A percentile compares a stretch with the other conserved stretches of the same genome.
Conservation (phyloP, 2,797 vertebrate genomes). For the Macropodus opercularis region DNA sequence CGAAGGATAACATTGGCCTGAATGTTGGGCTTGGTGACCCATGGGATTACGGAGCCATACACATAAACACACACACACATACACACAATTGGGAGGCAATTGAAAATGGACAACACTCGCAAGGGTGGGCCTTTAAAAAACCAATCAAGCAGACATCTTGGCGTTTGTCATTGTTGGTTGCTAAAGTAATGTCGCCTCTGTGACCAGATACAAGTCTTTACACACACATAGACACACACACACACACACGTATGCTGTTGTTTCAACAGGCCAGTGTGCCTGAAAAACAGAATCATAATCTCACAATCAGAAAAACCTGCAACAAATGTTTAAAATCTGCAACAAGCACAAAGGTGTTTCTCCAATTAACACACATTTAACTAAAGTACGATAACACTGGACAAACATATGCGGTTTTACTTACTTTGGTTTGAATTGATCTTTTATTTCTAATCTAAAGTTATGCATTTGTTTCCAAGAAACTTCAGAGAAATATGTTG, state of each 20-base stretch:
- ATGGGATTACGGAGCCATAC: constrained; percentile 50
- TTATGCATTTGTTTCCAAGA: background rate
- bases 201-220: constrained; percentile 38
- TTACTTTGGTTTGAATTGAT: background rate
- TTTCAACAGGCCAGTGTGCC: constrained; percentile 11
- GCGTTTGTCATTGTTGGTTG: constrained; percentile 75
- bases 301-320: too few relatives aligned
- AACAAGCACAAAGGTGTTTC: too few relatives aligned
- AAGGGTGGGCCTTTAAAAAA: constrained; percentile 69
- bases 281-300: too few relatives aligned
- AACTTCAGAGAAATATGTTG: too few relatives aligned
- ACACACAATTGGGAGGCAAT: constrained; percentile 53
- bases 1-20: constrained; percentile 67
- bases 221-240: constrained; percentile 13
- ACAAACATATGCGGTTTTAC: too few relatives aligned
- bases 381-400: too few relatives aligned
- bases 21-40: constrained; percentile 65
- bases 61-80: constrained; percentile 34
- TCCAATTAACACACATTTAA: too few relatives aligned
- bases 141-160: constrained; percentile 78
- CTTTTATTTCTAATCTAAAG: background rate
- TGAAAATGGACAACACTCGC: constrained; percentile 59
- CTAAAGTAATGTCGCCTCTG: constrained; percentile 46
- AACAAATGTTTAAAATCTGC: too few relatives aligned
- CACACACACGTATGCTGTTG: background rate